Evolutionary conservation across 2,113 vertebrate genomes (phyloP).

Genomic region (Dinomys branickii): DNA sequence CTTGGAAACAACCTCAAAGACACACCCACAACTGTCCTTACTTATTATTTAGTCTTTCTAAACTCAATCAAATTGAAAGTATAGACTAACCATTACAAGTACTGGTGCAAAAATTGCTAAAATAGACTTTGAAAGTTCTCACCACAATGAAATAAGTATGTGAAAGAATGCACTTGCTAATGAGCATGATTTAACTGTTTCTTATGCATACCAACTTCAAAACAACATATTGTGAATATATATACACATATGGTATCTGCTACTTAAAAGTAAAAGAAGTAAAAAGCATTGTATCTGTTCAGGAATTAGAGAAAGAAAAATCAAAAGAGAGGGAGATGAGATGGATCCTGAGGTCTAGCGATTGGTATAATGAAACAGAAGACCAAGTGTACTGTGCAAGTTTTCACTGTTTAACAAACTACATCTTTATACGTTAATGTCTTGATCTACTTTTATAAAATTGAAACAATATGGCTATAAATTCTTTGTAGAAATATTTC

Average conservation of each 20-base stretch:
- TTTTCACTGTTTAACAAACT: background rate
- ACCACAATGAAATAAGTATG: background rate
- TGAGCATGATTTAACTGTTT: background rate
- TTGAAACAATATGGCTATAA: background rate
- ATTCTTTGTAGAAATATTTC: background rate
- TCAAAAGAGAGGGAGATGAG: background rate
- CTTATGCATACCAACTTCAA: background rate
- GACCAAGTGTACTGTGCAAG: background rate
- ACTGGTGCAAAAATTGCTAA: background rate
- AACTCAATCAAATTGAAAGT: background rate
- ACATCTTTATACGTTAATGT: background rate
- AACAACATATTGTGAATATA: background rate
- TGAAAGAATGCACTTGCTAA: background rate
- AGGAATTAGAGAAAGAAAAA: background rate
- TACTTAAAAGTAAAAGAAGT: background rate
- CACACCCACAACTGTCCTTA: background rate
- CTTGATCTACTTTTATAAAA: background rate
- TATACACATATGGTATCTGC: background rate
- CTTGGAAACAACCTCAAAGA: background rate
- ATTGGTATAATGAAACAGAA: background rate
- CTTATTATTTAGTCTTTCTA: background rate
- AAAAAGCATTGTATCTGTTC: background rate
- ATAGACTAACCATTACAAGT: background rate
- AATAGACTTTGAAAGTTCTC: background rate
- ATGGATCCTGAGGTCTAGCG: background rate